A percentile compares a stretch with the other conserved stretches of the same genome.
Conservation (phyloP, 2,888 invertebrate species). For the Erannis defoliaria region DNA sequence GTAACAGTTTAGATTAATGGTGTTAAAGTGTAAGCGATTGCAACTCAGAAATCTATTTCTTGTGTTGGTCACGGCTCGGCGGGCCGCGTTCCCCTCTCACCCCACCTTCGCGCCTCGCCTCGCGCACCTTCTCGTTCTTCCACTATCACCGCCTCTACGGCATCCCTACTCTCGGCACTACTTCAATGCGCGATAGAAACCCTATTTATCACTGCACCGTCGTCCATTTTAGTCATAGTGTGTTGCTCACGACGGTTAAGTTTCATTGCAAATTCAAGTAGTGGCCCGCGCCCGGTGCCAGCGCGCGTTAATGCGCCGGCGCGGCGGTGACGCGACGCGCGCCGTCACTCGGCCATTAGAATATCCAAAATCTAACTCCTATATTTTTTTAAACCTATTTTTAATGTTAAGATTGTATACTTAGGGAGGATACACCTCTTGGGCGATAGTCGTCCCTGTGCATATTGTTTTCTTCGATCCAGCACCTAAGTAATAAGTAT, state of each 20-base stretch:
- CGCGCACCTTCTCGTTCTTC: conserved; percentile 79
- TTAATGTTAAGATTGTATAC: conserved; percentile 82
- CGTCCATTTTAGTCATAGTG: conserved; percentile 47
- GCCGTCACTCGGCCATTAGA: conserved; percentile 63
- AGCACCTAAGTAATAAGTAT: conserved; percentile 52
- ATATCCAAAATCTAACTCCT: conserved; percentile 85
- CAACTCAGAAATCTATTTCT: conserved; percentile 60
- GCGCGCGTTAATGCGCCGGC: conserved; percentile 40
- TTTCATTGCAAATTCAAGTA: conserved; percentile 64
- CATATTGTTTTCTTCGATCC: conserved; percentile 83
- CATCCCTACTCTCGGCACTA: conserved; percentile 66
- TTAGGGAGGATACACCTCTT: conserved; percentile 67
- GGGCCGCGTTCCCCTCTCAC: conserved; percentile 38
- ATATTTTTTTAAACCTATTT: conserved; percentile 86
- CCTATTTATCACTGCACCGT: conserved; percentile 48
- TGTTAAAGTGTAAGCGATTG: conserved; percentile 45
- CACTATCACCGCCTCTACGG: conserved; percentile 77
- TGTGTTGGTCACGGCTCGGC: conserved; percentile 43
- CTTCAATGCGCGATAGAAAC: conserved; percentile 64
- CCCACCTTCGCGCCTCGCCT: conserved; percentile 62
- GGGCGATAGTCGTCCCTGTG: conserved; percentile 77
- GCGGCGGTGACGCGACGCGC: conserved; percentile 34
- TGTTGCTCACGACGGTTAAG: conserved; percentile 34
- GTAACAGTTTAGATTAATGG: conserved; percentile 28
- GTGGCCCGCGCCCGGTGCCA: conserved; percentile 55